Evolutionary conservation across 2,888 invertebrate species (phyloP).

Genomic region (Oegoconia quadripuncta): DNA sequence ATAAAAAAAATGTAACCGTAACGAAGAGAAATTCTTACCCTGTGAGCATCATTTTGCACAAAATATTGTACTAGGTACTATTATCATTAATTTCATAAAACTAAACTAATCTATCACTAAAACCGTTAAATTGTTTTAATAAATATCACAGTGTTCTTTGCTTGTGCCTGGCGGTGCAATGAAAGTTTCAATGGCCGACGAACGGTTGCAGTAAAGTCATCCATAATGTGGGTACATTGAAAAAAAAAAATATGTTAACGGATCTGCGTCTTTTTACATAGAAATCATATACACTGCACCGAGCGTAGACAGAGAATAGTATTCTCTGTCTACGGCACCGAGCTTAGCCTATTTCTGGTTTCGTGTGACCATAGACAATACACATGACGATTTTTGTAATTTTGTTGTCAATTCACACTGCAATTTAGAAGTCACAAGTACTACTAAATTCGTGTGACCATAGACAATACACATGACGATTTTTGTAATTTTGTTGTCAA

Average conservation of each 20-base stretch:
- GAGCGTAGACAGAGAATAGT: background rate
- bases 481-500: no score
- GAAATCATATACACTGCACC: no score
- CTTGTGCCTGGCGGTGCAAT: constrained; percentile 58
- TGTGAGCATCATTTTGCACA: constrained; percentile 50
- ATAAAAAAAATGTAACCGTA: no score
- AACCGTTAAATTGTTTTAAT: constrained; percentile 26
- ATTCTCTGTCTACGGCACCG: background rate
- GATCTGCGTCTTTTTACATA: no score
- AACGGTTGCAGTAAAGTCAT: background rate
- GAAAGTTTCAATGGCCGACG: constrained; percentile 19
- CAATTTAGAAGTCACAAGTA: no score
- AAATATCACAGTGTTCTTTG: constrained; percentile 38
- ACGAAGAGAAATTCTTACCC: constrained; percentile 49
- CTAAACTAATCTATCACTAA: constrained; percentile 27
- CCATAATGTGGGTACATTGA: constrained; percentile 32
- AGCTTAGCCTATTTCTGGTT: no score
- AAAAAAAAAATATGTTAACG: constrained; percentile 11
- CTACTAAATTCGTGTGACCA: no score
- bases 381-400: no score
- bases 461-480: no score
- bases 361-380: no score
- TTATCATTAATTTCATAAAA: constrained; percentile 39
- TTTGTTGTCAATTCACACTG: no score
- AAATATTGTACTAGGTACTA: constrained; percentile 22